Conservation (phyloP, 2,888 invertebrate species). For the Marasmarcha lunaedactyla region DNA sequence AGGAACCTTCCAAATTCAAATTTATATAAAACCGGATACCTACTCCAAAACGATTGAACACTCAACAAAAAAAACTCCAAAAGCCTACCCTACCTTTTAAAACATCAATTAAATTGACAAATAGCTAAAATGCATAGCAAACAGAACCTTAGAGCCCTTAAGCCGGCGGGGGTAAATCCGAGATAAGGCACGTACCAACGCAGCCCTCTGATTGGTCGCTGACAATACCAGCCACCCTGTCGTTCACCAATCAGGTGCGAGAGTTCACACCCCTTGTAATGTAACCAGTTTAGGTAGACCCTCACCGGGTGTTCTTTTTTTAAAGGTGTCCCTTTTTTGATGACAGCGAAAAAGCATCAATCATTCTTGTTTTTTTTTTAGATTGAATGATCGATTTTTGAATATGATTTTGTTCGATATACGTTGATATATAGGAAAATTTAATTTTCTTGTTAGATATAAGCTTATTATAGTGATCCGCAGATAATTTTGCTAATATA, state of each 20-base stretch:
- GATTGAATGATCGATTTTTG: too few relatives aligned
- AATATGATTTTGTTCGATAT: constrained; percentile 25
- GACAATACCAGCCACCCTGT: constrained; percentile 22
- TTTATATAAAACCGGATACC: too few relatives aligned
- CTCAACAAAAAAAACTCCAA: too few relatives aligned
- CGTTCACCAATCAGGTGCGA: constrained; percentile 25
- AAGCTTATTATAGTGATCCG: too few relatives aligned
- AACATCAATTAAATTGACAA: constrained; percentile 59
- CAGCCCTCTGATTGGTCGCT: constrained; percentile 34
- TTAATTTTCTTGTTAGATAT: too few relatives aligned
- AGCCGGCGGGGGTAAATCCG: constrained; percentile 35
- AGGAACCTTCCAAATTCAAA: too few relatives aligned
- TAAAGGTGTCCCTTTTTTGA: constrained; percentile 11
- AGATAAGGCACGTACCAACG: constrained; percentile 53
- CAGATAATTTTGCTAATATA: too few relatives aligned
- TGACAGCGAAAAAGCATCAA: constrained; percentile 13
- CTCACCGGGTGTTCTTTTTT: constrained; percentile 8
- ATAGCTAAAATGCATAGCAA: constrained; percentile 61
- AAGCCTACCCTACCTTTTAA: too few relatives aligned
- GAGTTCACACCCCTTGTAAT: constrained; percentile 22
- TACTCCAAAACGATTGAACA: too few relatives aligned
- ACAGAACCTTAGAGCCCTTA: constrained; percentile 51
- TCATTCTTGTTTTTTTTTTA: constrained; percentile 6
- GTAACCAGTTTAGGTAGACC: too few relatives aligned
- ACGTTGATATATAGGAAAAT: too few relatives aligned